Percentiles rank a stretch among this genome's conserved stretches.
Conservation (phyloP, 2,113 vertebrate genomes). For the Ameiurus melas region DNA sequence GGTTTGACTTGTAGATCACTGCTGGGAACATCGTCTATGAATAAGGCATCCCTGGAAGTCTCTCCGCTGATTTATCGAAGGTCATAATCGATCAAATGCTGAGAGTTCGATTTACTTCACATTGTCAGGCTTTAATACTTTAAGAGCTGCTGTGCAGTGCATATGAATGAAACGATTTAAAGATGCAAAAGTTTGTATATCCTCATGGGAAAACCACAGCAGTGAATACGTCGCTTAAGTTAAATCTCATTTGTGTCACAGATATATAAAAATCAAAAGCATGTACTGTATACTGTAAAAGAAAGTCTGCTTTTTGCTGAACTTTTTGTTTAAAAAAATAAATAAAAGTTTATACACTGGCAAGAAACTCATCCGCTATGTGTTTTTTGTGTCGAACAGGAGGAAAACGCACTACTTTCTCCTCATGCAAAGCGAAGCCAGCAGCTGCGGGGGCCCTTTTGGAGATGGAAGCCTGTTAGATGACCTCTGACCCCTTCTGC, state of each 20-base stretch:
- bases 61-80: background rate
- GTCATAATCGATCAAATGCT: background rate
- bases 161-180: background rate
- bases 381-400: slow-evolving; percentile 67
- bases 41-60: background rate
- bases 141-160: background rate
- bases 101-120: background rate
- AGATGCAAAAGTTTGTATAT: background rate
- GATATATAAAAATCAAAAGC: background rate
- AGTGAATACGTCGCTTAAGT: too few species aligned
- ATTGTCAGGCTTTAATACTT: background rate
- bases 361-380: background rate
- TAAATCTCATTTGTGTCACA: background rate
- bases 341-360: background rate
- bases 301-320: background rate
- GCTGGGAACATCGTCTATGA: background rate
- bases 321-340: background rate
- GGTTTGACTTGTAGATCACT: too few species aligned
- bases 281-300: background rate
- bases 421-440: slow-evolving; percentile 95
- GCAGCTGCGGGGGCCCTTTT: slow-evolving; percentile 91
- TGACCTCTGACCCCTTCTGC: slow-evolving; percentile 51
- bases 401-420: slow-evolving; percentile 92
- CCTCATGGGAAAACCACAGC: background rate
- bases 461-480: slow-evolving; percentile 99